phyloP scores from a whole-genome alignment of 2,113 vertebrate species.

The Oreochromis tanganicae region DNA sequence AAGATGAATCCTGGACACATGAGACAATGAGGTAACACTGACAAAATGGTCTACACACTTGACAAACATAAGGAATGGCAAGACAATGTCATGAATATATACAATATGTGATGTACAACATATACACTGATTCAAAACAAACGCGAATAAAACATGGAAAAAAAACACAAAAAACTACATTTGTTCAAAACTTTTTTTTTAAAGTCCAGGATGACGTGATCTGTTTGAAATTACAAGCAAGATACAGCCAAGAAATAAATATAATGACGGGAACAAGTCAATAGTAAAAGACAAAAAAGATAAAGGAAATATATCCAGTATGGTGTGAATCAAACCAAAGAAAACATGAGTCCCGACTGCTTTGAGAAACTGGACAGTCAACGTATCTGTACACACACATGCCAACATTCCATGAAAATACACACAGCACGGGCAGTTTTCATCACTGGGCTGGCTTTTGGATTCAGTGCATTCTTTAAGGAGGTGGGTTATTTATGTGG shows the following conservation, averaged over 20 bases:
- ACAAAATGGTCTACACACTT: conserved; percentile 37
- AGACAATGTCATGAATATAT: conserved; percentile 48
- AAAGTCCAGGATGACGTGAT: conserved; percentile 47
- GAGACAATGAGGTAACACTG: conserved; percentile 32
- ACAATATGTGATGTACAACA: conserved; percentile 57
- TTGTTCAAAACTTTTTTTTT: conserved; percentile 56
- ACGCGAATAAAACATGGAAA: conserved; percentile 13
- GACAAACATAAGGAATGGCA: conserved; percentile 50
- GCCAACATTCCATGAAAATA: conserved; percentile 57
- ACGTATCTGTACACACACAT: conserved; percentile 55
- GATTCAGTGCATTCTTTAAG: conserved; percentile 66
- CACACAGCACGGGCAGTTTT: conserved; percentile 62
- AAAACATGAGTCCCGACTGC: conserved; percentile 58
- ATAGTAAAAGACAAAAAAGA: conserved; percentile 32
- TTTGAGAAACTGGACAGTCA: conserved; percentile 44
- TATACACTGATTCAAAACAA: conserved; percentile 59
- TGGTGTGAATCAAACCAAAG: conserved; percentile 60
- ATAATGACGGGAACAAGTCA: conserved; percentile 44
- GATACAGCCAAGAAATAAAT: conserved; percentile 48
- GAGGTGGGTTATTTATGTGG: conserved; percentile 40
- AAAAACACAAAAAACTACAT: conserved; percentile 17
- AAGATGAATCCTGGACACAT: conserved; percentile 26
- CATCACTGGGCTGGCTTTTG: conserved; percentile 60
- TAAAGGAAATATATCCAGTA: conserved; percentile 39
- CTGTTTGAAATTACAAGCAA: conserved; percentile 47